These are phyloP conservation scores for Palythoa caribaeorum DNA, from an alignment of 92 coral and sea anemone species.

Conservation along the genomic window DNA sequence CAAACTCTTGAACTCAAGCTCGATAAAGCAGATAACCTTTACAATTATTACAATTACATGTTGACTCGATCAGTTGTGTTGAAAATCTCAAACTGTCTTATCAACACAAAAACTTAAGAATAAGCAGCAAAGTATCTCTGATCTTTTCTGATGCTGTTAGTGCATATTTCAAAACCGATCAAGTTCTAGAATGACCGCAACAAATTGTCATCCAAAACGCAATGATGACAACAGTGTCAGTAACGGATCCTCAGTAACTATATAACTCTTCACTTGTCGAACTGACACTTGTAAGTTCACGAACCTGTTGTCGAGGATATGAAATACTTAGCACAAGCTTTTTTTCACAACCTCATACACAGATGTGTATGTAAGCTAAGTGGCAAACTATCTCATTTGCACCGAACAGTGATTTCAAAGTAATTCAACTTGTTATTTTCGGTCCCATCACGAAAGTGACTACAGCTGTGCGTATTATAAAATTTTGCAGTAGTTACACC, in stretches of 20 bases:
- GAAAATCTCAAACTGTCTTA: not conserved
- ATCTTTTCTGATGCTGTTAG: not conserved
- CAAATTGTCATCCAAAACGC: too few species aligned
- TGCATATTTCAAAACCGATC: too few species aligned
- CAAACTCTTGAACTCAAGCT: not conserved
- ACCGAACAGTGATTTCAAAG: not conserved
- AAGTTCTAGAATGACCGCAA: too few species aligned
- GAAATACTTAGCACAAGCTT: not conserved
- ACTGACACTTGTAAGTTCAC: too few species aligned
- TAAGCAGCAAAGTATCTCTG: not conserved
- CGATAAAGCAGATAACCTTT: not conserved
- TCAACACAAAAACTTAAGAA: not conserved
- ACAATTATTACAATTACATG: not conserved
- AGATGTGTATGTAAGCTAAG: not conserved
- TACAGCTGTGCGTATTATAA: not conserved
- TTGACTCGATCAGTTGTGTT: not conserved
- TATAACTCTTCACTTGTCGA: too few species aligned
- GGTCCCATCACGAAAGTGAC: not conserved
- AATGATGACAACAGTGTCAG: too few species aligned
- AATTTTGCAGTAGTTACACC: not conserved
- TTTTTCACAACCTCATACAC: not conserved
- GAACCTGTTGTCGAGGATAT: too few species aligned
- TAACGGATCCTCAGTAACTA: too few species aligned
- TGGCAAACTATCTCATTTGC: not conserved
- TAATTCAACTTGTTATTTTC: not conserved